Evolutionary conservation across 2,888 invertebrate genomes (phyloP).

Genomic region (Lathronympha strigana): DNA sequence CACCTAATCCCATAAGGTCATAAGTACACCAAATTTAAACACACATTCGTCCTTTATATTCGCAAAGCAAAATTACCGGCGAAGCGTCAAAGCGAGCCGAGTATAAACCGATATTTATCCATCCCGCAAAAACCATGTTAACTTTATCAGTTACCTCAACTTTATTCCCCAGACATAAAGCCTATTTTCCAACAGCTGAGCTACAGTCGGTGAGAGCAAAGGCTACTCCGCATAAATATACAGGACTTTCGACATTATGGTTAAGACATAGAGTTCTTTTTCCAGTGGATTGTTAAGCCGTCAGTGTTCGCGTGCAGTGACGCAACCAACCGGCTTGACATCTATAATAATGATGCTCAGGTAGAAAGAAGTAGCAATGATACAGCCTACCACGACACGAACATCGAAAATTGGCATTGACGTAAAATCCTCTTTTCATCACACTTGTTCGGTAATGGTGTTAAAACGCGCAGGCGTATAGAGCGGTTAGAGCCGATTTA

Average conservation of each 20-base stretch:
- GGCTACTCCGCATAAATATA: constrained; percentile 32
- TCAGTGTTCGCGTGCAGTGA: constrained; percentile 64
- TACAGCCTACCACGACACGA: neutral
- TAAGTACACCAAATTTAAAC: neutral
- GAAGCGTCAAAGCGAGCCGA: constrained; percentile 61
- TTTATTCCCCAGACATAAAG: constrained; percentile 14
- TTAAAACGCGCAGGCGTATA: no score
- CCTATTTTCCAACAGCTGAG: constrained; percentile 7
- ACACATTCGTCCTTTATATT: constrained; percentile 2
- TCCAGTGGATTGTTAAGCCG: constrained; percentile 42
- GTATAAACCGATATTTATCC: constrained; percentile 67
- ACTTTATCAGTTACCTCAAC: constrained; percentile 36
- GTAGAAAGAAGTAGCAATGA: constrained; percentile 37
- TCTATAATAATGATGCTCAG: constrained; percentile 41
- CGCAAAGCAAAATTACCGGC: constrained; percentile 56
- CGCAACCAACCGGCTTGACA: constrained; percentile 61
- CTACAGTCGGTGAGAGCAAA: constrained; percentile 23
- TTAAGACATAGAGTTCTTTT: constrained; percentile 45
- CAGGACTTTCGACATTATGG: constrained; percentile 23
- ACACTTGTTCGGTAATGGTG: no score
- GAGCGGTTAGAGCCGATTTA: no score
- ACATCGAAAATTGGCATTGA: no score
- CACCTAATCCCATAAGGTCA: neutral
- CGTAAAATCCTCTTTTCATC: no score
- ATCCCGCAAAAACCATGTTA: constrained; percentile 55